Base-by-base conservation (phyloP, 2,113 vertebrate genomes). In the Cynocephalus volans region DNA sequence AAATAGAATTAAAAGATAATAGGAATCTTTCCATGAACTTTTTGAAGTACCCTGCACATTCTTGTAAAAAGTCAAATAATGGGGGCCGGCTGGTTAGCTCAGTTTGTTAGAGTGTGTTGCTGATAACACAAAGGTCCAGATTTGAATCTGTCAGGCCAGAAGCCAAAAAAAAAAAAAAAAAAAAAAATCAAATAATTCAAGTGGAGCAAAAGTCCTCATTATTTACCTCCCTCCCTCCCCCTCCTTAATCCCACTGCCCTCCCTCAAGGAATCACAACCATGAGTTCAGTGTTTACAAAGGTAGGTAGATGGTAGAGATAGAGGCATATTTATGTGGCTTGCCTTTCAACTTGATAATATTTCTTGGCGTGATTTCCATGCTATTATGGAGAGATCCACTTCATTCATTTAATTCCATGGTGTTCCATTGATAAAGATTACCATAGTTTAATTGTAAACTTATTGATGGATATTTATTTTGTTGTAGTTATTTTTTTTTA, bases 51-150 rank as follows among this genome's bases (percentile, higher is more conserved):
- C 41, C 41, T 41, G 41, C 41, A 50, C 31, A 58, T 73, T 81
- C 56, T 65, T 77, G 28, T 91, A 72, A 95, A 86, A 80, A 89
- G 54, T 77, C 28, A 86, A 88, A 69, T 76, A 73, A 69, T 67
- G 65, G 41, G 41, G 41, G 41, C 41, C 4, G 41, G 41, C 41
- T 41, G 41, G 41, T 41, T 41, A 41, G 41, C 41, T 41, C 41
- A 41, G 41, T 41, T 41, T 41, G 41, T 41, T 41, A 41, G 41
- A 41, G 41, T 41, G 41, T 41, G 41, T 41, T 41, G 41, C 41
- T 41, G 41, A 41, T 41, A 41, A 41, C 41, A 41, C 41, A 41
- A 41, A 41, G 41, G 41, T 41, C 41, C 41, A 41, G 41, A 41
- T 41, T 41, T 41, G 41, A 41, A 41, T 41, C 41, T 41, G 41